These are phyloP conservation scores for Salminus brasiliensis DNA, from an alignment of 2,113 vertebrate species.

Conservation along the genomic window DNA sequence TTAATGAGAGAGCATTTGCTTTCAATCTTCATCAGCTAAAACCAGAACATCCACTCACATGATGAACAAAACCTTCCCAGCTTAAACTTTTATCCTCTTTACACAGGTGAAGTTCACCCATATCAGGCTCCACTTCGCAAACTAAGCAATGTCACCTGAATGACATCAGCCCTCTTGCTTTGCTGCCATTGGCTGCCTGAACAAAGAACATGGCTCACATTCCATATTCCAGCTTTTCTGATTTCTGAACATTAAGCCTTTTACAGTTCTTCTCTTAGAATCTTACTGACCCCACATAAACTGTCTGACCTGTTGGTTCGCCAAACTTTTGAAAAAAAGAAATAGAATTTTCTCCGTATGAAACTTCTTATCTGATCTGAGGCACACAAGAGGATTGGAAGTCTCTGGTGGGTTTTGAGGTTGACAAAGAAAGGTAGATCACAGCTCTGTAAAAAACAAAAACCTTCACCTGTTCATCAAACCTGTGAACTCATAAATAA, in stretches of 20 bases:
- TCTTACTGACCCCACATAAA: not conserved
- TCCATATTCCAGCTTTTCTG: not conserved
- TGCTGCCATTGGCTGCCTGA: not conserved
- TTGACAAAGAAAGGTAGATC: conserved; percentile 1
- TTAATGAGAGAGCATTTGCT: not conserved
- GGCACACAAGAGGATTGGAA: not conserved
- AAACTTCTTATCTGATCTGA: too few species aligned
- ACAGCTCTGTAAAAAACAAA: conserved; percentile 12
- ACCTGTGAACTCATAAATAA: conserved; percentile 16
- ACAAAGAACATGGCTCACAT: not conserved
- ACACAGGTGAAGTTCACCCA: not conserved
- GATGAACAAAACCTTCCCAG: not conserved
- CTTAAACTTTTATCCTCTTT: not conserved
- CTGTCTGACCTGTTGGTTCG: too few species aligned
- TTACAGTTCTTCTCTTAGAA: not conserved
- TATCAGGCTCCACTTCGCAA: not conserved
- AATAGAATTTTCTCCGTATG: not conserved
- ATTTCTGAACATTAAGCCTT: not conserved
- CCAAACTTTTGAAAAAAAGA: not conserved
- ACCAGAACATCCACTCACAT: not conserved
- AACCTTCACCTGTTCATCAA: conserved; percentile 36
- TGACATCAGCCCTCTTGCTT: not conserved
- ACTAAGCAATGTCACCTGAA: not conserved
- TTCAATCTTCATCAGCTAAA: not conserved
- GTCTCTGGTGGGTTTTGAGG: conserved; percentile 34